These are phyloP conservation scores for Drosophila nebulosa DNA, from an alignment of 1,140 invertebrate genomes.

Conservation along the genomic window DNA sequence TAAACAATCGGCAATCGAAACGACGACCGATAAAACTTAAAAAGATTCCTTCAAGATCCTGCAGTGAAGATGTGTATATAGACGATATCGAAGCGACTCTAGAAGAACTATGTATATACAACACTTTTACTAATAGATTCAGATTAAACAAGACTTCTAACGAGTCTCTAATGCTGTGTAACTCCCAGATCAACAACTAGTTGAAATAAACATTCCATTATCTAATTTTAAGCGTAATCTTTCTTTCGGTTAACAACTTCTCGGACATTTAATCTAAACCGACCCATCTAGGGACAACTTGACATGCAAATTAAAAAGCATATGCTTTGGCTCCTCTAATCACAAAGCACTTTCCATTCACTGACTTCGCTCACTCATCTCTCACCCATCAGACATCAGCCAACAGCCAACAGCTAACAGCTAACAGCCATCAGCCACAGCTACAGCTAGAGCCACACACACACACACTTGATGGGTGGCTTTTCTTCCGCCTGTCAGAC, in stretches of 20 bases:
- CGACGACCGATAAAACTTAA: too few species aligned
- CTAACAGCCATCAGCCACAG: background rate
- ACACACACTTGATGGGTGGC: constrained; percentile 42
- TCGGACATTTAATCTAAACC: background rate
- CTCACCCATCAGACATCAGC: background rate
- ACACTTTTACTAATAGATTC: too few species aligned
- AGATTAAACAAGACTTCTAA: too few species aligned
- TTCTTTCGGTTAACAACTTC: background rate
- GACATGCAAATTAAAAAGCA: constrained; percentile 61
- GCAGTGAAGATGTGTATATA: too few species aligned
- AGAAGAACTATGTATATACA: too few species aligned
- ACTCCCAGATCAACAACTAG: background rate
- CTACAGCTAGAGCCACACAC: too few species aligned
- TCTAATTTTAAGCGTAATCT: background rate
- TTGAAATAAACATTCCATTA: background rate
- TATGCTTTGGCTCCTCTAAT: constrained; percentile 46
- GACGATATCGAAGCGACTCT: too few species aligned
- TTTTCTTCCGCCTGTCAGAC: constrained; percentile 58
- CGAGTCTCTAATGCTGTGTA: too few species aligned
- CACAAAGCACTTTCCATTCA: constrained; percentile 44
- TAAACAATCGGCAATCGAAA: too few species aligned
- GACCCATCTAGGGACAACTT: constrained; percentile 29
- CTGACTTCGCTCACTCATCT: background rate
- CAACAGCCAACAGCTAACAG: background rate
- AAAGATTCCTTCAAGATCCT: too few species aligned